Evolutionary conservation across 2,797 vertebrate species (phyloP).

Genomic region (Ctenopoma kingsleyae): DNA sequence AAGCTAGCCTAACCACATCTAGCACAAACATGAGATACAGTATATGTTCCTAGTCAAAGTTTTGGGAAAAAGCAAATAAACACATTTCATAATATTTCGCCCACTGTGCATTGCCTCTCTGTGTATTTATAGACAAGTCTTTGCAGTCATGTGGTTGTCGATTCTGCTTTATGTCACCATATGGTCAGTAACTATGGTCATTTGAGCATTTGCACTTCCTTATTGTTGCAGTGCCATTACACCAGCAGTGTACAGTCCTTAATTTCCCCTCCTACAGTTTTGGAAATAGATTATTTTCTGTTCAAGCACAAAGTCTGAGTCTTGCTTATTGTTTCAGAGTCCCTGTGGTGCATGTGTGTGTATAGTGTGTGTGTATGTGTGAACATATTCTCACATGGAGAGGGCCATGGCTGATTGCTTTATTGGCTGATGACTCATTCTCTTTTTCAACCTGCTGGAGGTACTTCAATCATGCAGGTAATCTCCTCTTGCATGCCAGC

Average conservation of each 20-base stretch:
- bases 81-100: background rate
- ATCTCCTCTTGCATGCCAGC: constrained; percentile 57
- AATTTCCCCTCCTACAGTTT: constrained; percentile 28
- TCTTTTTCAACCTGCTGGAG: constrained; percentile 62
- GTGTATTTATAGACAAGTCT: constrained; percentile 21
- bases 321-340: constrained; percentile 16
- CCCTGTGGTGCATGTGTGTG: background rate
- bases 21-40: no score
- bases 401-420: constrained; percentile 55
- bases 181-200: constrained; percentile 33
- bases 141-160: constrained; percentile 22
- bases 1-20: no score
- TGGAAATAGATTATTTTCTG: constrained; percentile 9
- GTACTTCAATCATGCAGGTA: constrained; percentile 70
- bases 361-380: background rate
- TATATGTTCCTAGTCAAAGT: no score
- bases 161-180: constrained; percentile 30
- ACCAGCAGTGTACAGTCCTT: background rate
- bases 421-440: constrained; percentile 70
- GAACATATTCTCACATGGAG: constrained; percentile 38
- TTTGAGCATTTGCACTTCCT: constrained; percentile 27
- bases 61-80: no score
- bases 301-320: background rate
- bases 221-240: constrained; percentile 36
- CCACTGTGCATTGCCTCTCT: constrained; percentile 2